Evolutionary conservation across 2,888 invertebrate species (phyloP), one percentile per base, ranked within the genome.

Genomic region (Xestoiulus laeticollis): DNA sequence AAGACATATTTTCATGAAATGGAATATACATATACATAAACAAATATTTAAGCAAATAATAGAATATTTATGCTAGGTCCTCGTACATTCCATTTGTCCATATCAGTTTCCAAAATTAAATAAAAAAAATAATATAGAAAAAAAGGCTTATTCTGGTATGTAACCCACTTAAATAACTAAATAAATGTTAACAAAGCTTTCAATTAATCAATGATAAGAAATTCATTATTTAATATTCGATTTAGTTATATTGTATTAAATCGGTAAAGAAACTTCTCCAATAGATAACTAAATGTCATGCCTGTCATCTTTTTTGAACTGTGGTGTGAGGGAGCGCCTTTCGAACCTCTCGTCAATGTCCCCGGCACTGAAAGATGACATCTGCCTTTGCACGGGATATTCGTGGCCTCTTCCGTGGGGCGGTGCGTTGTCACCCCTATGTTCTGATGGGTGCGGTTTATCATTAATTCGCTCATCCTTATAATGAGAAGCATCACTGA

Each of bases 221-320:
- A 38, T 38, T 38, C 43, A 43, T 5, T 43, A 43, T 5, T 8
- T 43, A 43, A 10, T 43, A 43, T 10, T 48, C 14, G 48, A 48
- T 48, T 38, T 38, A 38, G 8, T n/a, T n/a, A 38, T 8, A 16
- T n/a, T 53, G n/a, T 19, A 38, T 38, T 38, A 38, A 38, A 38
- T 38, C n/a, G n/a, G n/a, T n/a, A 8, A 38, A 38, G 6, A 38
- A 38, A 38, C 38, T 38, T 38, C 0, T 8, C 5, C 5, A 8
- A 38, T 38, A 38, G 38, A 38, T 38, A 38, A 38, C 6, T 38
- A 68, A 78, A 44, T 38, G 2, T 22, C 44, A 22, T 43, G 38
- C 85, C 85, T 85, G 38, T 85, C 85, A 85, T 85, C 85, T 85
- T 85, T 85, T 44, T 44, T 38, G 85, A 85, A 85, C 30, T 78